phyloP scores from a whole-genome alignment of 2,797 vertebrate species.

The Eutrigla gurnardus region DNA sequence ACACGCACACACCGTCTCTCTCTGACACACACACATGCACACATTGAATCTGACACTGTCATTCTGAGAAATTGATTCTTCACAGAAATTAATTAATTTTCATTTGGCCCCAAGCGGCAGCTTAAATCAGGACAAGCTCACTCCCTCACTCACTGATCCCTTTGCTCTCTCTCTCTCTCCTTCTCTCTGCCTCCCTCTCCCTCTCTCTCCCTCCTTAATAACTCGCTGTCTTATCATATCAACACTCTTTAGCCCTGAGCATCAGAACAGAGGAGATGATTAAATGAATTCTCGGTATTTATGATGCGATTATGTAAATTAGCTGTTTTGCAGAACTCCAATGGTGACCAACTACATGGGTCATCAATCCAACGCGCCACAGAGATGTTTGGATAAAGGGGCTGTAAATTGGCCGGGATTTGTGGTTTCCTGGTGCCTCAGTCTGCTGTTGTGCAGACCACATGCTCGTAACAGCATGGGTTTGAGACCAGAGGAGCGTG shows the following conservation, averaged over 20 bases:
- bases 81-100: slow-evolving; percentile 99
- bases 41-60: slow-evolving; percentile 95
- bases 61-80: slow-evolving; percentile 99
- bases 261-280: slow-evolving; percentile 96
- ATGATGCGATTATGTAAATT: slow-evolving; percentile 99
- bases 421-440: slow-evolving; percentile 73
- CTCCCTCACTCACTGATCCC: slow-evolving; percentile 81
- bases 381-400: slow-evolving; percentile 78
- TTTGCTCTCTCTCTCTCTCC: slow-evolving; percentile 78
- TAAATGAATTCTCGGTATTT: slow-evolving; percentile 99
- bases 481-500: slow-evolving; percentile 75
- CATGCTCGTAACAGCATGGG: slow-evolving; percentile 75
- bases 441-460: slow-evolving; percentile 68
- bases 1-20: slow-evolving; percentile 38
- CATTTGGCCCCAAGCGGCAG: slow-evolving; percentile 99
- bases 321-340: slow-evolving; percentile 93
- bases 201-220: slow-evolving; percentile 80
- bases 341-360: slow-evolving; percentile 93
- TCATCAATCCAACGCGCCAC: slow-evolving; percentile 86
- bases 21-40: slow-evolving; percentile 46
- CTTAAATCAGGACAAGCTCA: slow-evolving; percentile 96
- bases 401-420: slow-evolving; percentile 77
- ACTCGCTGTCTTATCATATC: slow-evolving; percentile 97
- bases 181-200: slow-evolving; percentile 58
- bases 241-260: slow-evolving; percentile 96